These are phyloP conservation scores for Eonycteris spelaea DNA, from an alignment of 2,113 vertebrate species.

Conservation along the genomic window DNA sequence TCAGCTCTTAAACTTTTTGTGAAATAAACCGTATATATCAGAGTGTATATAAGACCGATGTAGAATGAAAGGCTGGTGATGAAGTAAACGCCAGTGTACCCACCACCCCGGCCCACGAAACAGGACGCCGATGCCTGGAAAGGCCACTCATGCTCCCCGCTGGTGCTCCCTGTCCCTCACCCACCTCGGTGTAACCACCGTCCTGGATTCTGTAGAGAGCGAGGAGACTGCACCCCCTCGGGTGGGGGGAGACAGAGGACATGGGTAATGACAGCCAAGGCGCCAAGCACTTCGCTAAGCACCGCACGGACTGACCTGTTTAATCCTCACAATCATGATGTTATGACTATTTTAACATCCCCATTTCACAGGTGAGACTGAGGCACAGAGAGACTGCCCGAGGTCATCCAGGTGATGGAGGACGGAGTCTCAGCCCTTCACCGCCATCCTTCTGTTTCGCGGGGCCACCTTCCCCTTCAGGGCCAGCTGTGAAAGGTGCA, in stretches of 20 bases:
- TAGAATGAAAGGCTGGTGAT: neutral
- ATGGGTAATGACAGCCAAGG: fast-evolving
- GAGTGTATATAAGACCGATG: fast-evolving
- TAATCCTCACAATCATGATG: fast-evolving
- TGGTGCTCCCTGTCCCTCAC: neutral
- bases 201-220: neutral
- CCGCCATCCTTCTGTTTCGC: neutral
- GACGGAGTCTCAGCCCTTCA: neutral
- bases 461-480: neutral
- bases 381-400: neutral
- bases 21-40: too few relatives aligned
- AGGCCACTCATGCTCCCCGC: neutral
- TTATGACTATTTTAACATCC: too few relatives aligned
- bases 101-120: neutral
- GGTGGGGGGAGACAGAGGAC: too few relatives aligned
- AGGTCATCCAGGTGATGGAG: neutral
- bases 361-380: neutral
- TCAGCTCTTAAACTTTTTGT: neutral
- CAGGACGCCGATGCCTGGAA: fast-evolving
- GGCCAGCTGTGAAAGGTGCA: neutral
- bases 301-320: fast-evolving
- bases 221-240: fast-evolving
- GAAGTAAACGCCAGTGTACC: too few relatives aligned
- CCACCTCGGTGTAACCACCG: neutral
- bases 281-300: too few relatives aligned